Percentiles rank a stretch among this genome's conserved stretches.
These are phyloP conservation scores for Sebastes diaconus DNA, from an alignment of 2,797 vertebrate genomes.

Conservation along the genomic window DNA sequence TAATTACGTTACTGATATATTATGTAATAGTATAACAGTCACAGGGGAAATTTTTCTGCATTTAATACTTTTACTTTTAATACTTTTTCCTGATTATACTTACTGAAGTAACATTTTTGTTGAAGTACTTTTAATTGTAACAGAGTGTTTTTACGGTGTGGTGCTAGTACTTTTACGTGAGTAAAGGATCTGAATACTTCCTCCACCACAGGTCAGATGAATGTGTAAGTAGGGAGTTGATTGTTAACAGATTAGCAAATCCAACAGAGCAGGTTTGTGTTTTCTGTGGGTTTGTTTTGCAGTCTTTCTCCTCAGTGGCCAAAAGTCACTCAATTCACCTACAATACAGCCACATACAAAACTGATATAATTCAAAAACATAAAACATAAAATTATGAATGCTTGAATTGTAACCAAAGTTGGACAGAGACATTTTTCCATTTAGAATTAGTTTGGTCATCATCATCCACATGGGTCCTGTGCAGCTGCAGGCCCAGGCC, in stretches of 20 bases:
- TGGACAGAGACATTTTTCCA: background rate
- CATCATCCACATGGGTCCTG: background rate
- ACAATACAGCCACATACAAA: background rate
- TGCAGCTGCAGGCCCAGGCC: background rate
- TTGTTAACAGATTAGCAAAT: background rate
- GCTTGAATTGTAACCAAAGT: too few relatives aligned
- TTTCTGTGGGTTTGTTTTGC: background rate
- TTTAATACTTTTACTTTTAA: background rate
- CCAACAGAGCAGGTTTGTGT: background rate
- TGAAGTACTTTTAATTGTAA: background rate
- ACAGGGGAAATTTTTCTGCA: background rate
- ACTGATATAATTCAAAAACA: background rate
- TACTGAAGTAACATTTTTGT: background rate
- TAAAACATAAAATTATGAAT: background rate
- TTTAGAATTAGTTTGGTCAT: background rate
- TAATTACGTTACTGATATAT: accelerated
- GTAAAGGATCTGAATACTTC: background rate
- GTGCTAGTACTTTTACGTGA: background rate
- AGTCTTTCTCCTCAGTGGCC: background rate
- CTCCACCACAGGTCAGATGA: background rate
- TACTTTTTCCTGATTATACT: background rate
- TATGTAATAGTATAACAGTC: too few relatives aligned
- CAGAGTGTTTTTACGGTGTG: background rate
- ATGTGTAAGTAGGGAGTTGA: background rate
- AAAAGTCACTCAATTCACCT: background rate